Evolutionary conservation across 2,797 vertebrate species (phyloP).

Genomic region (Erethizon dorsatum): DNA sequence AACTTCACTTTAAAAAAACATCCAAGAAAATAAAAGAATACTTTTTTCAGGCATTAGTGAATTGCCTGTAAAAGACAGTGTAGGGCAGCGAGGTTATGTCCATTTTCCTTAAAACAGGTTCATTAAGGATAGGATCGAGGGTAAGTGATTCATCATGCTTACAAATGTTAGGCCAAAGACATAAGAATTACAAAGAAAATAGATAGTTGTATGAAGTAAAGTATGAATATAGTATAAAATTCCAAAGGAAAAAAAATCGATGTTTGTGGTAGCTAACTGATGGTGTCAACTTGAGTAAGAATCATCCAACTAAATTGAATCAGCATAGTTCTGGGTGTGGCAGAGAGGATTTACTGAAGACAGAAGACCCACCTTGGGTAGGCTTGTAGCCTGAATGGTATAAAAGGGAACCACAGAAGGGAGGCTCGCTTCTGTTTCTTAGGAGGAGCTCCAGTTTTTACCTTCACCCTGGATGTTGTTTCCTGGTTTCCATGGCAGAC

Average conservation of each 20-base stretch:
- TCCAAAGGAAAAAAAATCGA: background rate
- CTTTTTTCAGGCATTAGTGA: background rate
- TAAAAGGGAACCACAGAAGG: background rate
- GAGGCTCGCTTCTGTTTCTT: background rate
- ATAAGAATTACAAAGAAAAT: background rate
- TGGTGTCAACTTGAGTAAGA: background rate
- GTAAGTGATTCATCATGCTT: background rate
- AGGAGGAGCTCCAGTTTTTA: no score
- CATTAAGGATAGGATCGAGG: rapidly evolving
- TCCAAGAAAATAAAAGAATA: background rate
- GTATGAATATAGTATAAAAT: background rate
- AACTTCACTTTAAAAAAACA: background rate
- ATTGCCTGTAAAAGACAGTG: background rate
- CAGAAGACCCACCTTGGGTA: background rate
- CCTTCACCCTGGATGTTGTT: background rate
- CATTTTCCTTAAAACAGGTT: background rate
- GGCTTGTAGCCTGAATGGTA: background rate
- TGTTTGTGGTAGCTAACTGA: background rate
- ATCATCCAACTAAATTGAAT: background rate
- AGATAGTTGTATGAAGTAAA: background rate
- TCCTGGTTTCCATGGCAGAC: background rate
- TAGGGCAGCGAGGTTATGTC: background rate
- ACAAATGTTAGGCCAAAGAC: background rate
- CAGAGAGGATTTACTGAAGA: background rate
- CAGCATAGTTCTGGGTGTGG: background rate